phyloP scores from a whole-genome alignment of 92 coral and sea anemone genomes.

The Umimayanthus kanabou region DNA sequence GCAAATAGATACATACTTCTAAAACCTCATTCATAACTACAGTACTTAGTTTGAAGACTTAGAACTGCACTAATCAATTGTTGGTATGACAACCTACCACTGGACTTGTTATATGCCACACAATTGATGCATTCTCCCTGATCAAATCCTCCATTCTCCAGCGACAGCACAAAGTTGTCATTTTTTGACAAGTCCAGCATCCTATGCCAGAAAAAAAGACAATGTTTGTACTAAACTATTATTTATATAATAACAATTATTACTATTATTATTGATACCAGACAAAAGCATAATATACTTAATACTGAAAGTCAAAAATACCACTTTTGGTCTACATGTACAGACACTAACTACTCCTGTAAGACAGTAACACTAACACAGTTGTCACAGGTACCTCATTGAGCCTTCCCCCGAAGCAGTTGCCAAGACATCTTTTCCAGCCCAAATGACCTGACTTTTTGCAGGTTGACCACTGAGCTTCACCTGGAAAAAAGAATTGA shows the following conservation, averaged over 20 bases:
- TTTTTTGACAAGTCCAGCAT: constrained; percentile 92
- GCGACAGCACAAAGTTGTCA: constrained; percentile 87
- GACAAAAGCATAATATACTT: background rate
- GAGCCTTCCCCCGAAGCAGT: constrained; percentile 93
- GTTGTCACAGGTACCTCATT: constrained; percentile 64
- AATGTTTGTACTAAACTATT: too few species aligned
- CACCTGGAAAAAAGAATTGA: constrained; percentile 49
- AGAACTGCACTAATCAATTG: background rate
- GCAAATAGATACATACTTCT: too few species aligned
- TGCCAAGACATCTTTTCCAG: constrained; percentile 91
- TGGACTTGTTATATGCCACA: constrained; percentile 81
- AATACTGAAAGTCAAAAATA: background rate
- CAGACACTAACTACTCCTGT: too few species aligned
- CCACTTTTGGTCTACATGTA: too few species aligned
- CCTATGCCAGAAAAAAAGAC: constrained; percentile 43
- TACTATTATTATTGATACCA: background rate
- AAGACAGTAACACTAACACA: background rate
- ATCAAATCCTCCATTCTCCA: constrained; percentile 88
- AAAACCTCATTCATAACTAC: too few species aligned
- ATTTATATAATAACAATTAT: background rate
- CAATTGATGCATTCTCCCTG: constrained; percentile 85
- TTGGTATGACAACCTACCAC: constrained; percentile 62
- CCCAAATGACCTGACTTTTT: constrained; percentile 92
- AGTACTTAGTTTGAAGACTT: background rate
- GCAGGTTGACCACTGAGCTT: constrained; percentile 90